phyloP scores from a whole-genome alignment of 1,140 invertebrate genomes.

The Pygmarrhopalites habei region DNA sequence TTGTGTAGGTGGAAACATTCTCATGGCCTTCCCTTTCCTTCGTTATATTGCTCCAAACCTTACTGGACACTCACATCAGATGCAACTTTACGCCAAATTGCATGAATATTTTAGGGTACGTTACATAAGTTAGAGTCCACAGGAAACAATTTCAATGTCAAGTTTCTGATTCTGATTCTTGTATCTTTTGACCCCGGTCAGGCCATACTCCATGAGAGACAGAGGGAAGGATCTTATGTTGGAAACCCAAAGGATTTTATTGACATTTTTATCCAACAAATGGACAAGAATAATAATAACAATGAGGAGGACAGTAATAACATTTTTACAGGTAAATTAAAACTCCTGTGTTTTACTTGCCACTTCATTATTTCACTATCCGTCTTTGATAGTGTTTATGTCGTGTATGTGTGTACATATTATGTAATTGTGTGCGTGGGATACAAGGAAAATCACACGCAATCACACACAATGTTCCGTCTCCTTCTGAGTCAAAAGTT shows the following conservation, averaged over 20 bases:
- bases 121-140: not conserved
- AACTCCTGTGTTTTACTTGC: too few species aligned
- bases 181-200: not conserved
- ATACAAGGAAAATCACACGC: too few species aligned
- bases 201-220: slow-evolving; percentile 25
- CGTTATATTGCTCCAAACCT: slow-evolving; percentile 31
- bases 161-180: not conserved
- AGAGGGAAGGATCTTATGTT: slow-evolving; percentile 18
- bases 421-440: too few species aligned
- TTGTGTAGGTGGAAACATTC: slow-evolving; percentile 38
- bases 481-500: too few species aligned
- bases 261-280: slow-evolving; percentile 35
- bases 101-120: slow-evolving; percentile 35
- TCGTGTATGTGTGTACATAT: too few species aligned
- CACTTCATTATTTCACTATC: too few species aligned
- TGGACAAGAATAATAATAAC: slow-evolving; percentile 21
- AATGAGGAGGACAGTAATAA: not conserved
- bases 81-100: slow-evolving; percentile 32
- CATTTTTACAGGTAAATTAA: not conserved
- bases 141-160: not conserved
- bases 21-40: slow-evolving; percentile 39
- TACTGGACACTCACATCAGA: slow-evolving; percentile 36
- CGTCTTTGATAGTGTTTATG: too few species aligned
- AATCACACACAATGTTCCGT: too few species aligned
- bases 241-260: slow-evolving; percentile 35